Base-by-base conservation (phyloP, 2,888 invertebrate species). In the Drosophila differens region DNA sequence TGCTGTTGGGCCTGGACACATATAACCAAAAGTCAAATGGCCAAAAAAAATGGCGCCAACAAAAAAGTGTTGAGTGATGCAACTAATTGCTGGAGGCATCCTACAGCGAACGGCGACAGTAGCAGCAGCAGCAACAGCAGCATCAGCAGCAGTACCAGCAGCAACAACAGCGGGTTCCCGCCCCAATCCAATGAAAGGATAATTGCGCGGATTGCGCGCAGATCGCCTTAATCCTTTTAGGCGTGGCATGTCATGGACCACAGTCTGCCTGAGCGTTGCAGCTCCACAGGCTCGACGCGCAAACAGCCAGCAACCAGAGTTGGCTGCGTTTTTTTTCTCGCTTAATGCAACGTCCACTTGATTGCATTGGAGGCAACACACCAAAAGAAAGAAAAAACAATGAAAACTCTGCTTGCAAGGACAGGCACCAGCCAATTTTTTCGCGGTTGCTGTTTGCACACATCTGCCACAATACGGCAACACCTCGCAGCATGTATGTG, bases 201-300 rank as follows among this genome's bases (percentile, higher is more conserved):
- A 91, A 89, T 85, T 88, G 87, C 84, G 84, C 87, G 90, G 87
- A 90, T 89, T 89, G 90, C 90, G 80, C 91, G 81, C 90, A 90
- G 90, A 90, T 91, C 89, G 91, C 90, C 91, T 90, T 91, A 90
- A 90, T 90, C 90, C 91, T 86, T 90, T 90, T 90, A 90, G 87
- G 83, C 84, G 81, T 63, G 60, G 49, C 70, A 58, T 79, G 74
- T 61, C 81, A 74, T 52, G 77, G 65, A 60, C 64, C 28, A 28
- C 71, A 47, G 60, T 51, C 61, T 37, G 69, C 54, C 28, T 58
- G 49, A 25, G 74, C 49, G 49, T 61, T 67, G 74, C 79, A 69
- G 66, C 70, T 63, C 68, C 68, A 54, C 70, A 58, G 70, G 67
- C 77, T 64, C 70, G 71, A 65, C 77, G 51, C 62, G 74, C 74